Base-by-base conservation (phyloP, 2,888 invertebrate species). In the Lasius platythorax region DNA sequence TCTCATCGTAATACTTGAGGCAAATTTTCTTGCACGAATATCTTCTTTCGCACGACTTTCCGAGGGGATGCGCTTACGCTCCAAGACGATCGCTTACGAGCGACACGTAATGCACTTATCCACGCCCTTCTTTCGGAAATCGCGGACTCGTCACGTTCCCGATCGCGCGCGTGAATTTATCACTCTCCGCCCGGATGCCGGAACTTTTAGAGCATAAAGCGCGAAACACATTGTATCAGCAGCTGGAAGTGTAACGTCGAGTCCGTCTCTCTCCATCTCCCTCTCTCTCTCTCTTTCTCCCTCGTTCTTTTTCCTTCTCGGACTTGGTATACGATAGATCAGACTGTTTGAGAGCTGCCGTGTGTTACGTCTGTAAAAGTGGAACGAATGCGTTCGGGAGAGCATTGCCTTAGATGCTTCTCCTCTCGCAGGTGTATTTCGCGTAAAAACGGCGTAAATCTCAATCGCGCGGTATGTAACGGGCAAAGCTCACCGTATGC, bases 151-250 rank as follows among this genome's bases (percentile, higher is more conserved):
- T 82, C 75, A 33, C 40, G 73, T 82, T 63, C 50, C 3, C 28
- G 63, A 73, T 73, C 37, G 50, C 15, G 15, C 23, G 53, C 61
- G n/a, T 33, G 6, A 30, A 40, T 79, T 81, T 40, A 46, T 64
- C n/a, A 37, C 53, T 5, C 53, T 82, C n/a, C n/a, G 37, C 33
- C 28, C 64, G 40, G 30, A 66, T 53, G 53, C 64, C n/a, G n/a
- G 66, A 61, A 82, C 56, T 82, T 82, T 82, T 66, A 75, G 74
- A 82, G 82, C 82, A 82, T 82, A 82, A 74, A 82, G 43, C 33
- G 30, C 43, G 15, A 56, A 43, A 18, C 18, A 28, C 66, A 53
- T 67, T 56, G 40, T 56, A 64, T 67, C 56, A 30, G 53, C 28
- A 46, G 23, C 46, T 56, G 67, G 67, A 67, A 78, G 56, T 53